Evolutionary conservation across 2,797 vertebrate species (phyloP).

Genomic region (Peromyscus attwateri): DNA sequence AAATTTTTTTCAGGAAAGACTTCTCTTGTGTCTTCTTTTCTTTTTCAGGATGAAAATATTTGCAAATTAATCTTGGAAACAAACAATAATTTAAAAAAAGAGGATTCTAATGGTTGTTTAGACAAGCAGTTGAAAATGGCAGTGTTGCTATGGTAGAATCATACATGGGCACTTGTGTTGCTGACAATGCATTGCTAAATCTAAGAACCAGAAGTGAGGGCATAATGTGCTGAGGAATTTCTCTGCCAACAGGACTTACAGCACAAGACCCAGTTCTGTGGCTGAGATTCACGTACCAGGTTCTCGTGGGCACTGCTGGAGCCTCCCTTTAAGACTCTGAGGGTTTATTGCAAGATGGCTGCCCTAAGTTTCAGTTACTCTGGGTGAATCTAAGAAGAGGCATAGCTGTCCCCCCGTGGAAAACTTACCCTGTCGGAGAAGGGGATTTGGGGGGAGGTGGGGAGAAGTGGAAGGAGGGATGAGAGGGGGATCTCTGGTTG

Average conservation of each 20-base stretch:
- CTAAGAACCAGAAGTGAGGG: neutral
- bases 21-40: neutral
- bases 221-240: neutral
- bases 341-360: neutral
- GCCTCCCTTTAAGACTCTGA: neutral
- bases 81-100: neutral
- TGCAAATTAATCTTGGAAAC: neutral
- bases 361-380: neutral
- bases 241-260: neutral
- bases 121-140: neutral
- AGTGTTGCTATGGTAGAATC: neutral
- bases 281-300: rapidly evolving
- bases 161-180: neutral
- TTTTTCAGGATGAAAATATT: neutral
- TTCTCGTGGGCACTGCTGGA: neutral
- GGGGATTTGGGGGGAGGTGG: too few species aligned
- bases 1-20: neutral
- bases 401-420: too few species aligned
- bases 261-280: too few species aligned
- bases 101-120: neutral
- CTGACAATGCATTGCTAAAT: neutral
- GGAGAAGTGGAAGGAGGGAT: too few species aligned
- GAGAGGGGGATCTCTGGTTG: too few species aligned
- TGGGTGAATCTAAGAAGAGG: neutral
- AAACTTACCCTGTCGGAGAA: too few species aligned